Base-by-base conservation (phyloP, 2,888 invertebrate genomes). In the Dasypogon diadema region DNA sequence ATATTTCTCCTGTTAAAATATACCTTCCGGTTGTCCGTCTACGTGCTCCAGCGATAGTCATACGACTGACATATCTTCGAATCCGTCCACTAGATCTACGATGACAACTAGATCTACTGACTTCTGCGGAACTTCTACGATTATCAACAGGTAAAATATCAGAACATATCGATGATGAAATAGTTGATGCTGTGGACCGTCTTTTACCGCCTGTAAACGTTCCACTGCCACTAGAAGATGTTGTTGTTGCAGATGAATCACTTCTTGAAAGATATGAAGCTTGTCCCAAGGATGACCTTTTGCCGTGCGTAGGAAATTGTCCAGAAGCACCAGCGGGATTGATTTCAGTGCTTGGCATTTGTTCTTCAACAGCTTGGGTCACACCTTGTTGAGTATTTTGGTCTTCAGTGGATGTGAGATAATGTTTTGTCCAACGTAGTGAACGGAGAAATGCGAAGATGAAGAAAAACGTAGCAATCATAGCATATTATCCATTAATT, bases 21-120 rank as follows among this genome's bases (percentile, higher is more conserved):
- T 85, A 86, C 86, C 86, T 86, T 83, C 86, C 86, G 80, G 86
- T 86, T 76, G 86, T 86, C 79, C 86, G 83, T 74, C 86, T 82
- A 77, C 86, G 81, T 48, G 85, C 84, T 77, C 86, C 85, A 34
- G 83, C 85, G 74, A 85, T 86, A 37, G 85, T 85, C 84, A 86
- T 85, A 58, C 86, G 82, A 46, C 84, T 81, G 55, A 85, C 83
- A 79, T 85, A 82, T 76, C 86, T 82, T 12, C 85, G 80, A 60
- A 86, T 82, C 74, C 85, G 82, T 34, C 86, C 86, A 77, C 85
- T 85, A 3, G 83, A 85, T 2, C 85, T 81, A 1, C 86, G 83
- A 76, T 84, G 85, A 5, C 77, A 80, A 12, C 78, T 78, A 34
- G 83, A 82, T 8, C 82, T 82, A 77, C 84, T 84, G 74, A 82